These are phyloP conservation scores for Platycnemis pennipes DNA, from an alignment of 2,888 invertebrate genomes.

Conservation along the genomic window DNA sequence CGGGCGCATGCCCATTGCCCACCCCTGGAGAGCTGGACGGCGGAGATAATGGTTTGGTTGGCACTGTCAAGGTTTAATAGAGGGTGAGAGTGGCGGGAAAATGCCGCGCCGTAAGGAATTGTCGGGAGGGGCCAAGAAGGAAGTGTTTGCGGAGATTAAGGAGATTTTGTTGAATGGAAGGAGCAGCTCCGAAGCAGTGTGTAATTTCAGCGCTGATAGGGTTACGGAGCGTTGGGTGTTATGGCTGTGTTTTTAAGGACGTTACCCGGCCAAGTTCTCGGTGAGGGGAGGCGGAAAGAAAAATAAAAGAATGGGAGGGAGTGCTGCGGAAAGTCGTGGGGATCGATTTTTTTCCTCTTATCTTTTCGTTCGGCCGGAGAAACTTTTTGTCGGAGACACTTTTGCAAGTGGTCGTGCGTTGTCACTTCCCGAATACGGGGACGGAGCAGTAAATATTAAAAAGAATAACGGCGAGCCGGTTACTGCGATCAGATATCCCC, in stretches of 20 bases:
- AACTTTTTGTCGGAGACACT: neutral
- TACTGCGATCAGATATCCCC: neutral
- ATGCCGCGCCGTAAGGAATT: slow-evolving; percentile 18
- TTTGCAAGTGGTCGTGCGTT: neutral
- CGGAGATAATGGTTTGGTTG: slow-evolving; percentile 56
- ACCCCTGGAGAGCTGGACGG: neutral
- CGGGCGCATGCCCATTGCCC: neutral
- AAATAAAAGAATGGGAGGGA: neutral
- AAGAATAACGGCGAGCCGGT: neutral
- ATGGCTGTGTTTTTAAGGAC: slow-evolving; percentile 28
- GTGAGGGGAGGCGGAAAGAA: neutral
- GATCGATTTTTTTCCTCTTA: neutral
- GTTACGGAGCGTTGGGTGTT: slow-evolving; percentile 4
- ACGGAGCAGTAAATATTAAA: neutral
- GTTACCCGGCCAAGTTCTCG: neutral
- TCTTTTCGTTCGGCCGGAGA: neutral
- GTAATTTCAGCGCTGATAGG: slow-evolving; percentile 31
- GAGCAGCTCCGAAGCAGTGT: slow-evolving; percentile 20
- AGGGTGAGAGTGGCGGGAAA: neutral
- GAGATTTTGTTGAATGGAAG: slow-evolving; percentile 34
- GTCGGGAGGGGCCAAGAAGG: neutral
- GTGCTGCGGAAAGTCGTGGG: neutral
- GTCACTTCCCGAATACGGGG: neutral
- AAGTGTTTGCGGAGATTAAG: slow-evolving; percentile 62
- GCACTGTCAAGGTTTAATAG: slow-evolving; percentile 47